These are phyloP conservation scores for Oreochromis aureus DNA, from an alignment of 2,113 vertebrate species.

Conservation along the genomic window DNA sequence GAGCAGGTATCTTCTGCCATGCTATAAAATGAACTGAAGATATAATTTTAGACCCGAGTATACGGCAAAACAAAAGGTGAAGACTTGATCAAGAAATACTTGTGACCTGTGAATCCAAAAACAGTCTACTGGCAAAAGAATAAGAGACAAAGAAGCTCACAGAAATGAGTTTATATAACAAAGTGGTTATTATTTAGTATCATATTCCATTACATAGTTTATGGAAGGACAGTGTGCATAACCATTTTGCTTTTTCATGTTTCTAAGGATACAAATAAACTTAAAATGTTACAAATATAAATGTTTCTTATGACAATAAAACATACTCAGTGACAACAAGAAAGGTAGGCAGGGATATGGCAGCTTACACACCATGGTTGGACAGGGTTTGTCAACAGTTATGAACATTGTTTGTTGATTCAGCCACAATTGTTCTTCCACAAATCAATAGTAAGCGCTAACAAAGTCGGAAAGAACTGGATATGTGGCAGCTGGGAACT, in stretches of 20 bases:
- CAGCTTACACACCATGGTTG: slow-evolving; percentile 31
- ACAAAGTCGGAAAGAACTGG: slow-evolving; percentile 38
- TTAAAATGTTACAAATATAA: slow-evolving; percentile 76
- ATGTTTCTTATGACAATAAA: slow-evolving; percentile 67
- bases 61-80: background rate
- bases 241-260: slow-evolving; percentile 45
- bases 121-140: background rate
- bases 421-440: slow-evolving; percentile 15
- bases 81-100: background rate
- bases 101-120: background rate
- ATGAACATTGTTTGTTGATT: slow-evolving; percentile 38
- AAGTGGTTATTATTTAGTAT: slow-evolving; percentile 74
- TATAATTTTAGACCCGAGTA: background rate
- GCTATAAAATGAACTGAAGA: background rate
- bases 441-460: slow-evolving; percentile 41
- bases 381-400: slow-evolving; percentile 42
- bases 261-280: slow-evolving; percentile 68
- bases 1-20: slow-evolving; percentile 13
- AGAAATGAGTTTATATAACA: slow-evolving; percentile 69
- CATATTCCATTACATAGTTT: slow-evolving; percentile 62
- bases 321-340: slow-evolving; percentile 43
- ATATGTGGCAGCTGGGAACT: slow-evolving; percentile 55
- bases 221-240: slow-evolving; percentile 65
- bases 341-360: slow-evolving; percentile 65
- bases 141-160: slow-evolving; percentile 9